A percentile compares a stretch with the other conserved stretches of the same genome.
Conservation (phyloP, 2,797 vertebrate species). For the Melanotaenia pygmaea region DNA sequence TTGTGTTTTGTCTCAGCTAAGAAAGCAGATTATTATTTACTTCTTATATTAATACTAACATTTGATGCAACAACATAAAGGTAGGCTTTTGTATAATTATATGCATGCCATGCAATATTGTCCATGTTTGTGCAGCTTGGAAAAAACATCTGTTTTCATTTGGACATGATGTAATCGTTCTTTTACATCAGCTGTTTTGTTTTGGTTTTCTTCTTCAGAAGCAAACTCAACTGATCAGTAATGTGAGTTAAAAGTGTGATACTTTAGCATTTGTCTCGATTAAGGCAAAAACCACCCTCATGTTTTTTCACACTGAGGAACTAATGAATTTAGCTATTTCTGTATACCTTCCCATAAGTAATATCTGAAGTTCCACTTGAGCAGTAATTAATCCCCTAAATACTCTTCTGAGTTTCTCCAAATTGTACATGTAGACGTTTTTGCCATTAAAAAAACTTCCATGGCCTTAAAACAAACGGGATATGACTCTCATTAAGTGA, state of each 20-base stretch:
- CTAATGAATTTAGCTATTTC: neutral
- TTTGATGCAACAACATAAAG: no score
- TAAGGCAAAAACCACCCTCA: neutral
- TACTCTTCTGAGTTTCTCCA: neutral
- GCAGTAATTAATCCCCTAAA: neutral
- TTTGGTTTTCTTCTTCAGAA: neutral
- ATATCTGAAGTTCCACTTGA: neutral
- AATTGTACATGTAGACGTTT: neutral
- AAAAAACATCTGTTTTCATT: neutral
- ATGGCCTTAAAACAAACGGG: neutral
- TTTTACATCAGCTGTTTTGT: neutral
- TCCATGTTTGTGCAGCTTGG: no score
- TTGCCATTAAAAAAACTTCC: neutral
- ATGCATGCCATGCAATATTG: no score
- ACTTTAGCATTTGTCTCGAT: neutral
- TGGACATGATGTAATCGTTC: neutral
- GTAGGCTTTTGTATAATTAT: no score
- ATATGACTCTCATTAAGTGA: neutral
- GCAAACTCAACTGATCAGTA: constrained; percentile 4
- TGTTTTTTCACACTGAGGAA: neutral
- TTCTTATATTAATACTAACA: no score
- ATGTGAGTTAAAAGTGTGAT: neutral
- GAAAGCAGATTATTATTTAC: no score
- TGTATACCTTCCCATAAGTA: neutral
- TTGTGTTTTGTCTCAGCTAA: neutral